phyloP scores from a whole-genome alignment of 2,888 invertebrate genomes.

The Ectropis crepuscularia region DNA sequence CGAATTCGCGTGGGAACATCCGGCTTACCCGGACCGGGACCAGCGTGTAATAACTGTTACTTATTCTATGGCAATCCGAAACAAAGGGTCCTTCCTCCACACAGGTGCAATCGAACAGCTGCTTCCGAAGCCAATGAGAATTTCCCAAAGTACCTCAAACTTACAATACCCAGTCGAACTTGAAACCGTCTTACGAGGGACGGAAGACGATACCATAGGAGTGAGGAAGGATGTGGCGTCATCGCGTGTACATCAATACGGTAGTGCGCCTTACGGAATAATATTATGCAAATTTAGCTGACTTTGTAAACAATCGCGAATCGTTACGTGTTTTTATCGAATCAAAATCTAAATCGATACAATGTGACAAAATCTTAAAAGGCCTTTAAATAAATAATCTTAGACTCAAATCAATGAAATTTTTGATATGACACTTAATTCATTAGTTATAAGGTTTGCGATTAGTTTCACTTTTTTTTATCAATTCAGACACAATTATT shows the following conservation, averaged over 20 bases:
- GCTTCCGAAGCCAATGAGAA: constrained; percentile 70
- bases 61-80: constrained; percentile 28
- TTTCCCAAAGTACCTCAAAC: constrained; percentile 22
- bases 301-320: constrained; percentile 10
- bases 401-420: background rate
- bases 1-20: constrained; percentile 75
- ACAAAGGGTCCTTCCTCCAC: constrained; percentile 56
- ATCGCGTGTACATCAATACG: constrained; percentile 26
- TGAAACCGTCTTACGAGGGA: constrained; percentile 19
- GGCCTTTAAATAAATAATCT: background rate
- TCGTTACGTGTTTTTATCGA: background rate
- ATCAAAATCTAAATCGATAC: too few relatives aligned
- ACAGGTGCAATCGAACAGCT: constrained; percentile 68
- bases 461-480: too few relatives aligned
- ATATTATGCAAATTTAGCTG: constrained; percentile 4
- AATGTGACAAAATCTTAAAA: too few relatives aligned
- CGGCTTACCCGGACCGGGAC: constrained; percentile 45
- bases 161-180: background rate
- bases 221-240: constrained; percentile 66
- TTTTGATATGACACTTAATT: too few relatives aligned
- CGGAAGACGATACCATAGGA: constrained; percentile 50
- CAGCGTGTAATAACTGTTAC: constrained; percentile 4
- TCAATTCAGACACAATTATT: too few relatives aligned
- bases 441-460: too few relatives aligned
- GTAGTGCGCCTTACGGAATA: constrained; percentile 3